Conservation (phyloP, 2,888 invertebrate species). For the Homarus gammarus region DNA sequence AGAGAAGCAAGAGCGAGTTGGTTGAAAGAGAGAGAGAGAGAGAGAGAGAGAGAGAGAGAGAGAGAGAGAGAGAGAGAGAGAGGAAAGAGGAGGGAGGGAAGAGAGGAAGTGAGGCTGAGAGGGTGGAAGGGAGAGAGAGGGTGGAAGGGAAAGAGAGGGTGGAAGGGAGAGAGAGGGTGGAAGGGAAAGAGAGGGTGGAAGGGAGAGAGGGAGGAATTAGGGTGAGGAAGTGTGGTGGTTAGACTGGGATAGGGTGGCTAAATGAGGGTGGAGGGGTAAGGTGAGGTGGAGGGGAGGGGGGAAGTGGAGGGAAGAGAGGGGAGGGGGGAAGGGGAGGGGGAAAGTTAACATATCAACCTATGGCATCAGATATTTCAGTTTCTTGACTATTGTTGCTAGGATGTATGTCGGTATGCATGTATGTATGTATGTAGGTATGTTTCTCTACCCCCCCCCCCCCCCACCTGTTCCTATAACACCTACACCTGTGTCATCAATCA, state of each 20-base stretch:
- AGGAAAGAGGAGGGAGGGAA: conserved; percentile 14
- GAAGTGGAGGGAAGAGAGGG: background rate
- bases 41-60: background rate
- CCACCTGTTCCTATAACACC: too few relatives aligned
- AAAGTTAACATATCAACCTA: too few relatives aligned
- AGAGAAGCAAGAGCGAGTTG: too few relatives aligned
- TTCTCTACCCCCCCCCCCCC: too few relatives aligned
- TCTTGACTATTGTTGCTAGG: too few relatives aligned
- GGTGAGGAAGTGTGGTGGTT: background rate
- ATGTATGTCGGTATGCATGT: too few relatives aligned
- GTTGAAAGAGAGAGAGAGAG: background rate
- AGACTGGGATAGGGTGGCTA: background rate
- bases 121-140: background rate
- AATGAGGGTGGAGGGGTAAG: background rate
- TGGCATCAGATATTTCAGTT: too few relatives aligned
- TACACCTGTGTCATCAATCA: too few relatives aligned
- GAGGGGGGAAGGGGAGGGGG: background rate
- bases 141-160: background rate
- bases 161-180: background rate
- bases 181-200: background rate
- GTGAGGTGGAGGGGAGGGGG: too few relatives aligned
- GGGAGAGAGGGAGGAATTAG: background rate
- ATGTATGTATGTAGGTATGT: too few relatives aligned
- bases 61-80: conserved; percentile 16
- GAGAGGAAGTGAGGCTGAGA: conserved; percentile 6